Evolutionary conservation across 1,140 invertebrate species (phyloP).

Genomic region (Amyelois transitella): DNA sequence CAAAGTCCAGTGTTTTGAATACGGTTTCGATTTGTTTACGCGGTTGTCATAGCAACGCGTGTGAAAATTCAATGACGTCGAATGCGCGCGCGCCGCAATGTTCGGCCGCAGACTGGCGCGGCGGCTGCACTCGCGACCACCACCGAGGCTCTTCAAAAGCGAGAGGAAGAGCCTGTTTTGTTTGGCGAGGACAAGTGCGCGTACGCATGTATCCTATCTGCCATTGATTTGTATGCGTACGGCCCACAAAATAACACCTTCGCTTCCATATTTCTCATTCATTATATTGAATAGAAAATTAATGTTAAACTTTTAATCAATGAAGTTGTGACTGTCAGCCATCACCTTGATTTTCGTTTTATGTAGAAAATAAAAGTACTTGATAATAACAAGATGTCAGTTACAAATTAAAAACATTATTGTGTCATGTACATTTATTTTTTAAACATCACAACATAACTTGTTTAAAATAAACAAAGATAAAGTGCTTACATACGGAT

Average conservation of each 20-base stretch:
- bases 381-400: background rate
- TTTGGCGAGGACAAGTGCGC: conserved; percentile 57
- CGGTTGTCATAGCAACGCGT: conserved; percentile 65
- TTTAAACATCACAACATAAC: background rate
- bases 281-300: conserved; percentile 4
- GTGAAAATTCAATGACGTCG: conserved; percentile 51
- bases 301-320: conserved; percentile 1
- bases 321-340: conserved; percentile 2
- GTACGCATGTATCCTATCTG: conserved; percentile 43
- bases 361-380: background rate
- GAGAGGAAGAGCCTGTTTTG: conserved; percentile 66
- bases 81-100: conserved; percentile 57
- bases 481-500: conserved; percentile 5
- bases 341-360: conserved; percentile 26
- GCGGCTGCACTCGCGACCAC: conserved; percentile 46
- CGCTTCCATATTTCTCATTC: conserved; percentile 9
- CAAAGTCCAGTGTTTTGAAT: conserved; percentile 17
- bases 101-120: conserved; percentile 54
- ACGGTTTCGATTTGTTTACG: conserved; percentile 39
- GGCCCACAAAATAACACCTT: conserved; percentile 13
- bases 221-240: conserved; percentile 26
- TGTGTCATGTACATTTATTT: background rate
- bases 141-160: conserved; percentile 59
- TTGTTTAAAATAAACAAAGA: background rate
- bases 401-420: background rate